These are phyloP conservation scores for Octodon degus DNA, from an alignment of 2,113 vertebrate species.

Conservation along the genomic window DNA sequence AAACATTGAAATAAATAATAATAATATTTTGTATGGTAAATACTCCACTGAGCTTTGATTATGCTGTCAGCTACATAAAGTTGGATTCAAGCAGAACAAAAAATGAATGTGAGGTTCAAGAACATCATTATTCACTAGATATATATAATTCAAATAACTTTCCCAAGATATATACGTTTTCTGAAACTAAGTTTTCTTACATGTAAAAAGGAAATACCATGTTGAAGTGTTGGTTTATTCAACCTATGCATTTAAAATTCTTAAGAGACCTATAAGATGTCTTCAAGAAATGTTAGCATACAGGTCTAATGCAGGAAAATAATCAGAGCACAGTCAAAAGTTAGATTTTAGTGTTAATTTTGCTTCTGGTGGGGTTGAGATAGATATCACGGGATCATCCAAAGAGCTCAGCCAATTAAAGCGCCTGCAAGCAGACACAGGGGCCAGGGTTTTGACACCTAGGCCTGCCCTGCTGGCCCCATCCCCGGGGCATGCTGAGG, in stretches of 20 bases:
- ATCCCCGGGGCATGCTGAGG: too few relatives aligned
- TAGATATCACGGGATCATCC: not conserved
- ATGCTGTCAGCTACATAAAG: not conserved
- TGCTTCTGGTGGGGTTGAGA: not conserved
- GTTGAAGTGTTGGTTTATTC: not conserved
- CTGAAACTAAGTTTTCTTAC: not conserved
- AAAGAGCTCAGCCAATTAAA: too few relatives aligned
- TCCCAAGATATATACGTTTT: not conserved
- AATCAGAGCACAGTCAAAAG: not conserved
- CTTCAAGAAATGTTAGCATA: not conserved
- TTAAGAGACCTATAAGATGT: not conserved
- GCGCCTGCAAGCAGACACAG: too few relatives aligned
- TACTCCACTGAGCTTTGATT: not conserved
- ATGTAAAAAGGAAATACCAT: not conserved
- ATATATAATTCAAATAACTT: not conserved
- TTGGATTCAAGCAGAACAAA: constrained; percentile 20
- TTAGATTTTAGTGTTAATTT: constrained; percentile 4
- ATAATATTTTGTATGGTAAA: not conserved
- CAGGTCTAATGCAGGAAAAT: not conserved
- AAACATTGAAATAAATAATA: not conserved
- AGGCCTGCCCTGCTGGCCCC: too few relatives aligned
- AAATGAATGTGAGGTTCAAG: not conserved
- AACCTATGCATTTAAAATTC: not conserved
- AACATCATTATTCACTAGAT: not conserved
- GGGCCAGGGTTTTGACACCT: too few relatives aligned